These are phyloP conservation scores for Idaea aversata DNA, from an alignment of 2,888 invertebrate species.

Conservation along the genomic window DNA sequence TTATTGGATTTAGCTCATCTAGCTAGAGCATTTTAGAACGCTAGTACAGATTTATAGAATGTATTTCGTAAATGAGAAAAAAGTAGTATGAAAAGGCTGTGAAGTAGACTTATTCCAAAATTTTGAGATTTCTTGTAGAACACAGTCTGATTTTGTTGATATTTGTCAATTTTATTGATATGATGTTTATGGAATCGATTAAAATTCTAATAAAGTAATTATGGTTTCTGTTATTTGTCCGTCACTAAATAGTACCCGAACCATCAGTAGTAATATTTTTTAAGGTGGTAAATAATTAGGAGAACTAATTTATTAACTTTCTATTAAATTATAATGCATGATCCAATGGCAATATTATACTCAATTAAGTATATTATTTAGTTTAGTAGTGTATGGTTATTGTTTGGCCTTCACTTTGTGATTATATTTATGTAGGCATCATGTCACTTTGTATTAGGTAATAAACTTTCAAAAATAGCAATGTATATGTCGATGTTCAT, in stretches of 20 bases:
- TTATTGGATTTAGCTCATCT: conserved; percentile 14
- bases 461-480: too few species aligned
- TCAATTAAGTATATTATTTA: too few species aligned
- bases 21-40: conserved; percentile 15
- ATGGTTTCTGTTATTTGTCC: conserved; percentile 6
- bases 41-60: conserved; percentile 16
- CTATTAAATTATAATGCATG: too few species aligned
- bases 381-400: too few species aligned
- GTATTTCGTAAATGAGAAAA: conserved; percentile 11
- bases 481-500: too few species aligned
- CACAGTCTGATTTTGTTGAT: conserved; percentile 6
- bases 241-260: not conserved
- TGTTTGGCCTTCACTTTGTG: too few species aligned
- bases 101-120: conserved; percentile 12
- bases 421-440: too few species aligned
- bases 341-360: too few species aligned
- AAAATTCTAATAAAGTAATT: conserved; percentile 11
- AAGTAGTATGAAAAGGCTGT: conserved; percentile 12
- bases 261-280: not conserved
- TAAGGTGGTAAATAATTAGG: too few species aligned
- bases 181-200: conserved; percentile 8
- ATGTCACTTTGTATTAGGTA: too few species aligned
- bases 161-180: conserved; percentile 14
- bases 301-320: too few species aligned
- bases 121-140: conserved; percentile 11